phyloP scores from a whole-genome alignment of 2,888 invertebrate species.

The Pterostichus madidus region DNA sequence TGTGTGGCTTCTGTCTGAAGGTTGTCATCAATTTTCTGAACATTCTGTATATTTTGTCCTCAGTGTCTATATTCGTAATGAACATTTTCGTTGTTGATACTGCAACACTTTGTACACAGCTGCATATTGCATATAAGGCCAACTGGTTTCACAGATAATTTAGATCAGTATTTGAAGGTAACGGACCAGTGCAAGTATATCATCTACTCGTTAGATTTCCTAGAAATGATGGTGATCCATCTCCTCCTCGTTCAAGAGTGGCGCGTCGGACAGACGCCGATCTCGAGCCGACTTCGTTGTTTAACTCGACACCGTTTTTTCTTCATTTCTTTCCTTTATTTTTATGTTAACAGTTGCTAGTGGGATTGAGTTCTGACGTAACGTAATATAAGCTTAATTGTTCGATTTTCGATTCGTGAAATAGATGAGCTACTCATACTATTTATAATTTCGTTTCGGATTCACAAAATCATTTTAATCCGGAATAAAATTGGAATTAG shows the following conservation, averaged over 20 bases:
- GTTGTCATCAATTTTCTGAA: too few species aligned
- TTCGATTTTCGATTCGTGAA: too few species aligned
- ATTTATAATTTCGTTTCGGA: too few species aligned
- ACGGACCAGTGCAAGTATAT: not conserved
- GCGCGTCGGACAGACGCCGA: constrained; percentile 44
- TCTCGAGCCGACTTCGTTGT: constrained; percentile 18
- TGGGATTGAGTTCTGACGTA: not conserved
- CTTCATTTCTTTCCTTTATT: not conserved
- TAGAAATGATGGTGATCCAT: constrained; percentile 36
- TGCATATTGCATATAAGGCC: too few species aligned
- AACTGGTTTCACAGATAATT: constrained; percentile 2
- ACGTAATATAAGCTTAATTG: not conserved
- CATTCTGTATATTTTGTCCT: too few species aligned
- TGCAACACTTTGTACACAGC: too few species aligned
- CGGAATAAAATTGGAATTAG: too few species aligned
- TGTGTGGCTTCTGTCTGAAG: too few species aligned
- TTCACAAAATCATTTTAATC: too few species aligned
- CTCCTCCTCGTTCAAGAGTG: constrained; percentile 5
- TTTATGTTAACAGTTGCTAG: constrained; percentile 15
- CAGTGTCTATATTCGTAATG: too few species aligned
- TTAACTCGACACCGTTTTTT: constrained; percentile 21
- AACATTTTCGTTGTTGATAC: too few species aligned
- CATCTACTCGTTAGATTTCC: not conserved
- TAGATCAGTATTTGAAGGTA: not conserved
- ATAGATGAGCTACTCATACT: too few species aligned